A percentile compares a stretch with the other conserved stretches of the same genome.
Evolutionary conservation across 2,888 invertebrate genomes (phyloP).

Genomic region (Rotaria sp.): DNA sequence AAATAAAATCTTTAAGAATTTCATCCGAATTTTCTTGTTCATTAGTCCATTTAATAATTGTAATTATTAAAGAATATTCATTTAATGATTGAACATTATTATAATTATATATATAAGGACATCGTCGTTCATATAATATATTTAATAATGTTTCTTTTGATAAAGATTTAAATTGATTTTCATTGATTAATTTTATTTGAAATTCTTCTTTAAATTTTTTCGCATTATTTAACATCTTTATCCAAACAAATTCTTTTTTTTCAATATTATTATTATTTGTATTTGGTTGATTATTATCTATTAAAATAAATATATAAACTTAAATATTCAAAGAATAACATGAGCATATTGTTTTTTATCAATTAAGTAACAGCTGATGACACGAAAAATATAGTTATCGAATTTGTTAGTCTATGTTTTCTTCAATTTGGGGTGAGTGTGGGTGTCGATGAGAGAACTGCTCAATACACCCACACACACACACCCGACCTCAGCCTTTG

Average conservation of each 20-base stretch:
- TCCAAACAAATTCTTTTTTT: neutral
- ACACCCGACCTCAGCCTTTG: no score
- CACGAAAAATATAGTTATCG: no score
- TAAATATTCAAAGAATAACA: no score
- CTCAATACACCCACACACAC: no score
- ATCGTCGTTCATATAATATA: neutral
- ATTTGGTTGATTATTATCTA: no score
- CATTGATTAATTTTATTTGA: neutral
- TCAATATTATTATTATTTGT: neutral
- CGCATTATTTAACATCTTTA: neutral
- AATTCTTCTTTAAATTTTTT: neutral
- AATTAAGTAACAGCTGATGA: no score
- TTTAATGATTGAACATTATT: neutral
- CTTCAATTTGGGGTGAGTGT: no score
- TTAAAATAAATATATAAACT: no score
- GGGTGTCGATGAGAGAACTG: no score
- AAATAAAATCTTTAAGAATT: neutral
- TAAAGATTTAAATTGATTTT: neutral
- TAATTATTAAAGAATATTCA: neutral
- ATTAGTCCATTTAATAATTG: neutral
- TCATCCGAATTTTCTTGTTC: neutral
- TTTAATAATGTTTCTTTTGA: neutral
- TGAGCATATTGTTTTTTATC: no score
- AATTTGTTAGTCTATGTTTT: no score
- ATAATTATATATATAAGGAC: neutral